These are phyloP conservation scores for Pachyramphus minor DNA, from an alignment of 2,113 vertebrate genomes.

Conservation along the genomic window DNA sequence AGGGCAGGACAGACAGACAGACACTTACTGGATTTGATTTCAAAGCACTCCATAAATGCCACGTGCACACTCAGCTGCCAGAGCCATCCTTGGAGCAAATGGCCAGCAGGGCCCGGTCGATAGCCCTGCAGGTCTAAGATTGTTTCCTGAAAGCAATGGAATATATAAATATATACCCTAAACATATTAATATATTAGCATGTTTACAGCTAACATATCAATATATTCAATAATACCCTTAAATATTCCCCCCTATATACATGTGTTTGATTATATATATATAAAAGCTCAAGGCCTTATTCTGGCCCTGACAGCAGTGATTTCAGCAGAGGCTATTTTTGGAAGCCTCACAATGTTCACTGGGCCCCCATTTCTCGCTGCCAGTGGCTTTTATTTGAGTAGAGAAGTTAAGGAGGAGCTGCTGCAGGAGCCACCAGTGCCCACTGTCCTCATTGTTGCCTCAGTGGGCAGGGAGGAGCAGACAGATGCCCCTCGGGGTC, in stretches of 20 bases:
- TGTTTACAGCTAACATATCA: background rate
- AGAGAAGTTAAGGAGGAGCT: background rate
- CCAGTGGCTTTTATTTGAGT: background rate
- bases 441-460: background rate
- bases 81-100: background rate
- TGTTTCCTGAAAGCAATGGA: background rate
- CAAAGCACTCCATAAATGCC: background rate
- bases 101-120: rapidly evolving
- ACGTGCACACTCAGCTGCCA: rapidly evolving
- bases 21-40: background rate
- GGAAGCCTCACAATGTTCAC: background rate
- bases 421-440: rapidly evolving
- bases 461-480: background rate
- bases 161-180: background rate
- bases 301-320: background rate
- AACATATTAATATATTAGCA: background rate
- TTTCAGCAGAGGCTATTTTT: background rate
- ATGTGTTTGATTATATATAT: rapidly evolving
- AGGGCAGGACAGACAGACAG: background rate
- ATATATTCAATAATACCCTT: background rate
- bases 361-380: background rate
- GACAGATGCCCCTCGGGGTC: rapidly evolving
- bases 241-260: background rate
- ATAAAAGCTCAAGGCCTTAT: background rate
- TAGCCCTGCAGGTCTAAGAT: background rate